Evolutionary conservation across 2,797 vertebrate genomes (phyloP).

Genomic region (Protosalanx chinensis): DNA sequence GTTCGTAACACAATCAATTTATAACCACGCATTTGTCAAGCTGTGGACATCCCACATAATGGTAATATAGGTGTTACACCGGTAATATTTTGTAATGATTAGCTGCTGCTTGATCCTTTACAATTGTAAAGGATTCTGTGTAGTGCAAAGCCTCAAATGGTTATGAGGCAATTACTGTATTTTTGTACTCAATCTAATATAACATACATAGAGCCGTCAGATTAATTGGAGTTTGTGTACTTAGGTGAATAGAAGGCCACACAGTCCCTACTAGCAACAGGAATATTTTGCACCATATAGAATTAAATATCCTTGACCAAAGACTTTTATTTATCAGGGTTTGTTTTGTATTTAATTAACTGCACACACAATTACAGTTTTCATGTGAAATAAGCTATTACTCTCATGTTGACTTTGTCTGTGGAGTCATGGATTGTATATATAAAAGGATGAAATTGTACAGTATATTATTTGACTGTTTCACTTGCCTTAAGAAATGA

Average conservation of each 20-base stretch:
- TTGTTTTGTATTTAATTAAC: too few species aligned
- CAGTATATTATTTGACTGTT: slow-evolving; percentile 11
- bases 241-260: too few species aligned
- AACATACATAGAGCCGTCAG: too few species aligned
- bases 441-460: slow-evolving; percentile 8
- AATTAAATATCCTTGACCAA: not conserved
- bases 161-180: too few species aligned
- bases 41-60: not conserved
- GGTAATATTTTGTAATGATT: not conserved
- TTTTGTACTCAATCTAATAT: too few species aligned
- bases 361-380: too few species aligned
- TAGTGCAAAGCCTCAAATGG: not conserved
- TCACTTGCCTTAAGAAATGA: slow-evolving; percentile 55
- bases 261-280: too few species aligned
- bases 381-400: too few species aligned
- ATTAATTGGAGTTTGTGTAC: too few species aligned
- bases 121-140: not conserved
- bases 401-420: not conserved
- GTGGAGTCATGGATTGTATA: not conserved
- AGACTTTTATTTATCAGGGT: too few species aligned
- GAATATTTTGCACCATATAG: not conserved
- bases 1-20: not conserved
- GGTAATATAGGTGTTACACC: not conserved
- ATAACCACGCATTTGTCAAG: not conserved
- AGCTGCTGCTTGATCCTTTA: slow-evolving; percentile 6